Evolutionary conservation across 2,113 vertebrate genomes (phyloP), one percentile per base, ranked within the genome.

Genomic region (Gymnobelideus leadbeateri): DNA sequence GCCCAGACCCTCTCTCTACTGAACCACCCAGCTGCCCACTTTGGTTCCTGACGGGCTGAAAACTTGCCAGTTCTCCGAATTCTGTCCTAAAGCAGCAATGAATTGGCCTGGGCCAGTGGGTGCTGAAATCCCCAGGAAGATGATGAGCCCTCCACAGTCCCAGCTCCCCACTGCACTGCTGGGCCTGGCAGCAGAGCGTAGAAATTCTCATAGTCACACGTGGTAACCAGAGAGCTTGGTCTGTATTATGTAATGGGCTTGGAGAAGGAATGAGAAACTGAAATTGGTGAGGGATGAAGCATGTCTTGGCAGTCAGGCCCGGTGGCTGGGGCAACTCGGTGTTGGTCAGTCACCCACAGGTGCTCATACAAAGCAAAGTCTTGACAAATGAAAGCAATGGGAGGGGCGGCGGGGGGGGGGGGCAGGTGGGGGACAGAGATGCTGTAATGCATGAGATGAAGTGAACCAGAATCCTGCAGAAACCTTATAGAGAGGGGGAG

Each of bases 141-240:
- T 0, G 0, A 93, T 94, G 1, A 52, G 1, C 54, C 9, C 54
- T 55, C 25, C 7, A 25, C 25, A 26, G 24, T 61, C 21, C 21
- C 0, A 5, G 31, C 31, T 31, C 61, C 16, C 4, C 61, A 24
- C 24, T 55, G 54, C 54, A 25, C 54, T 55, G 31, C 31, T 31
- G 55, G 24, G 31, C 55, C 14, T 0, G 10, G 0, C 26, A 16
- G 49, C 8, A 0, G 46, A 0, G 23, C 7, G 9, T 51, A 53
- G 52, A 7, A 84, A 68, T 49, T 89, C 37, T 51, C 10, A 0
- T 2, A 11, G 26, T 26, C 0, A 0, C 0, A 0, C 77, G 1
- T 0, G 50, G 3, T 28, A 0, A 12, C 61, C 16, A 2, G 0
- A 55, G 54, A 55, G 26, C 26, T 28, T 1, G 9, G 28, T 10